A percentile compares a stretch with the other conserved stretches of the same genome.
phyloP scores from a whole-genome alignment of 1,140 invertebrate species.

The Drosophila simulans region DNA sequence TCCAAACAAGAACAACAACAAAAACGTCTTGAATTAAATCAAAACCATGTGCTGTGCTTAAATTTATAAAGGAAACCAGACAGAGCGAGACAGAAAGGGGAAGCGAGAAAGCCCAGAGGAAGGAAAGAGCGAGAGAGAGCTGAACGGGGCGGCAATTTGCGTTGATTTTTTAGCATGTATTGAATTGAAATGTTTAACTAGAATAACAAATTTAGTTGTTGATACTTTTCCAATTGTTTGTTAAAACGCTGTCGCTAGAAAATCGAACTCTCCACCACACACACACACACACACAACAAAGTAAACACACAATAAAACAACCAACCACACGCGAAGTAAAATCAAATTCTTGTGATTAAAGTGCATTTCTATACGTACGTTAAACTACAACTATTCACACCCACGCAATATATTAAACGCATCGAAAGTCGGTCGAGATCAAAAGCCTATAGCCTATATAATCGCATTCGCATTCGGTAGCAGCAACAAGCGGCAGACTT shows the following conservation, averaged over 20 bases:
- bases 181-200: slow-evolving; percentile 79
- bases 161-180: slow-evolving; percentile 77
- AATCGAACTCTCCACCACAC: slow-evolving; percentile 32
- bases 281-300: slow-evolving; percentile 11
- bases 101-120: slow-evolving; percentile 2
- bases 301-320: slow-evolving; percentile 27
- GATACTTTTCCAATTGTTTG: slow-evolving; percentile 82
- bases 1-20: slow-evolving; percentile 28
- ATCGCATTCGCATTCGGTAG: neutral
- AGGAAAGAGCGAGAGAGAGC: slow-evolving; percentile 30
- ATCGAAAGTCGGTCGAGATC: slow-evolving; percentile 45
- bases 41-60: slow-evolving; percentile 70
- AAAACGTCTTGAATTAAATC: slow-evolving; percentile 36
- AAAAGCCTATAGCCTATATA: slow-evolving; percentile 25
- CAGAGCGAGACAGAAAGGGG: slow-evolving; percentile 21
- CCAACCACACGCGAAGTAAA: slow-evolving; percentile 56
- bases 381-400: slow-evolving; percentile 42
- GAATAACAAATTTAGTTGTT: slow-evolving; percentile 84
- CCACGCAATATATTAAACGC: slow-evolving; percentile 35
- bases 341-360: slow-evolving; percentile 84
- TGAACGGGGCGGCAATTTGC: slow-evolving; percentile 72
- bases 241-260: slow-evolving; percentile 65
- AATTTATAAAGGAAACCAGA: slow-evolving; percentile 30
- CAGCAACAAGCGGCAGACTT: neutral
- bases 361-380: slow-evolving; percentile 81